Base-by-base conservation (phyloP, 1,140 invertebrate genomes). In the Thaumatotibia leucotreta region DNA sequence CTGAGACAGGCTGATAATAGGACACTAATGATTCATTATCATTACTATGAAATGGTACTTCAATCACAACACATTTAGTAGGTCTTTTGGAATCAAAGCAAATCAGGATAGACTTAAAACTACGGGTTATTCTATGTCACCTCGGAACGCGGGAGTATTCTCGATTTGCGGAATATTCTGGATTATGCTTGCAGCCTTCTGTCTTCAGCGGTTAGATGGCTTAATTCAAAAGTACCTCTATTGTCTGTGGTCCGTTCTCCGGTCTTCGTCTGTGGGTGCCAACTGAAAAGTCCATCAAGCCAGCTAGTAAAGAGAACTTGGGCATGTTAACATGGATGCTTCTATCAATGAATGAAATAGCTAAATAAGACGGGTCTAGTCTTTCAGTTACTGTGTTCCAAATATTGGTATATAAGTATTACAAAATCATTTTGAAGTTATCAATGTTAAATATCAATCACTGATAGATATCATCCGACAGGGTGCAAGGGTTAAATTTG, bases 281-380 rank as follows among this genome's bases (percentile, higher is more conserved):
- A 86, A 87, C 88, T 90, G 88, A 90, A 90, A 90, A 90, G 86
- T 82, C 88, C 88, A 90, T 86, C 77, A 76, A 84, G 79, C 66
- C 86, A 75, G 83, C 82, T 89, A 89, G 79, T 84, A 86, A 79
- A 72, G 72, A 72, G 76, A 69, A 70, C 75, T 73, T 70, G 63
- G 61, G 39, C 62, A 45, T 67, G 58, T 62, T 27, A 64, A 62
- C 61, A 24, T 45, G 49, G 72, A 75, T 67, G 29, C 23, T 50
- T 65, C 14, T 10, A 33, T 9, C 24, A 50, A 61, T 61, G 62
- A 27, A 24, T 49, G 4, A 17, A 24, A 62, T 27, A n/a, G n/a
- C n/a, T n/a, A n/a, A n/a, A n/a, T n/a, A n/a, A n/a, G n/a, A n/a
- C n/a, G n/a, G n/a, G n/a, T n/a, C n/a, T n/a, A n/a, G n/a, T n/a